These are phyloP conservation scores for Lateolabrax maculatus DNA, from an alignment of 2,797 vertebrate species.

Conservation along the genomic window DNA sequence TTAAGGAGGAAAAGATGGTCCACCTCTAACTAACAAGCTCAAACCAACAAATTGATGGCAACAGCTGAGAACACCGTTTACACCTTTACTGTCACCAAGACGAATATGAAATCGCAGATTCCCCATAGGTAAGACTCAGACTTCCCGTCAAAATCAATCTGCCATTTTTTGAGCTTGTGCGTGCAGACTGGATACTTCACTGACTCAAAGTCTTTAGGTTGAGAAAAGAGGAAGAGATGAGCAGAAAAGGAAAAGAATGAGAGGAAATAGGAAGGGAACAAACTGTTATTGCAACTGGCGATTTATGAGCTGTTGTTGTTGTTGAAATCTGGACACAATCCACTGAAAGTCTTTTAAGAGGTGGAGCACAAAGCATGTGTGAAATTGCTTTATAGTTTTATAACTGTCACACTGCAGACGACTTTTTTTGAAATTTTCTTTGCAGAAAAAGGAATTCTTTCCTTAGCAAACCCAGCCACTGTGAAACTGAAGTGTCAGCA, in stretches of 20 bases:
- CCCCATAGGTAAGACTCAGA: background rate
- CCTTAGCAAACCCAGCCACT: background rate
- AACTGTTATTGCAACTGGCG: background rate
- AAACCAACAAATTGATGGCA: background rate
- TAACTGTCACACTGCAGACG: background rate
- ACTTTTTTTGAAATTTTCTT: background rate
- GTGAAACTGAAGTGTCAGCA: constrained; percentile 1
- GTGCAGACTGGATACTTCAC: background rate
- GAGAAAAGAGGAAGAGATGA: background rate
- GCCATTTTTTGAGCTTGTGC: background rate
- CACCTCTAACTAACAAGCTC: background rate
- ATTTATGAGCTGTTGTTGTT: background rate
- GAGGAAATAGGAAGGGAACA: background rate
- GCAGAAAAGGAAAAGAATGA: background rate
- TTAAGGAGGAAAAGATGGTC: background rate
- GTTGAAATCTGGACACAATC: background rate
- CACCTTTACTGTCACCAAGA: background rate
- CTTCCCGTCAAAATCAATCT: background rate
- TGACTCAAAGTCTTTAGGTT: background rate
- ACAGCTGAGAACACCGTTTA: background rate
- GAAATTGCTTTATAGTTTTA: constrained; percentile 1
- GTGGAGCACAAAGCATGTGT: background rate
- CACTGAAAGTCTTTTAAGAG: constrained; percentile 13
- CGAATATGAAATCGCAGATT: background rate
- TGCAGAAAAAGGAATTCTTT: constrained; percentile 4